A percentile compares a stretch with the other conserved stretches of the same genome.
These are phyloP conservation scores for Abrostola triplasia DNA, from an alignment of 2,888 invertebrate genomes.

Conservation along the genomic window DNA sequence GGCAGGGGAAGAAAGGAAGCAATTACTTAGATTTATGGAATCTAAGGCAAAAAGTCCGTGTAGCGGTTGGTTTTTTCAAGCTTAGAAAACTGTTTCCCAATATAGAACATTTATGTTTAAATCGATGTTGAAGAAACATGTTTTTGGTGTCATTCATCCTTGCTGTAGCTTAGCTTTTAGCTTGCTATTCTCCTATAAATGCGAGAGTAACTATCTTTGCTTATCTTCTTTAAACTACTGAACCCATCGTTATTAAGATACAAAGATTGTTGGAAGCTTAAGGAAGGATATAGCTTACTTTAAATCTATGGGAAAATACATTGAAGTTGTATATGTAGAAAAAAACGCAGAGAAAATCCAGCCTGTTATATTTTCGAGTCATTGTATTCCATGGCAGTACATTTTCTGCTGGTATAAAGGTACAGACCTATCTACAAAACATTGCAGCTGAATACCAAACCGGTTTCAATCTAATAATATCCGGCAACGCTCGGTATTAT, in stretches of 20 bases:
- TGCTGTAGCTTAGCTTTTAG: too few relatives aligned
- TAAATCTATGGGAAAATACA: too few relatives aligned
- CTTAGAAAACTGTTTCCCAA: slow-evolving; percentile 41
- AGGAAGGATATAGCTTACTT: too few relatives aligned
- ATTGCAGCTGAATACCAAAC: slow-evolving; percentile 1
- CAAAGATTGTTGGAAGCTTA: too few relatives aligned
- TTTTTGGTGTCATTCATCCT: slow-evolving; percentile 8
- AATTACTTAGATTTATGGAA: slow-evolving; percentile 85
- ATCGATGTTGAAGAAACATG: slow-evolving; percentile 14
- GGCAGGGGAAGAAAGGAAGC: slow-evolving; percentile 75
- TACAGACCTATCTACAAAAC: not conserved
- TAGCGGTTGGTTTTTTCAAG: slow-evolving; percentile 53
- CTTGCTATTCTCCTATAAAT: too few relatives aligned
- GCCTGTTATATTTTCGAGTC: slow-evolving; percentile 12
- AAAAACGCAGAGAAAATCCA: too few relatives aligned
- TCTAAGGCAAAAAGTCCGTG: slow-evolving; percentile 65
- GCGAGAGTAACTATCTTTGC: too few relatives aligned
- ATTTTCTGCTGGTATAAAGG: not conserved
- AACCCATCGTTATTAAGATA: too few relatives aligned
- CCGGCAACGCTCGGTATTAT: not conserved
- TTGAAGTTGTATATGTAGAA: too few relatives aligned
- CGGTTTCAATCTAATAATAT: slow-evolving; percentile 5
- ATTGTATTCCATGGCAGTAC: not conserved
- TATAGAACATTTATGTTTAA: slow-evolving; percentile 26
- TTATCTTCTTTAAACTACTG: too few relatives aligned